Evolutionary conservation across 2,888 invertebrate genomes (phyloP).

Genomic region (Epistrophella euchroma): DNA sequence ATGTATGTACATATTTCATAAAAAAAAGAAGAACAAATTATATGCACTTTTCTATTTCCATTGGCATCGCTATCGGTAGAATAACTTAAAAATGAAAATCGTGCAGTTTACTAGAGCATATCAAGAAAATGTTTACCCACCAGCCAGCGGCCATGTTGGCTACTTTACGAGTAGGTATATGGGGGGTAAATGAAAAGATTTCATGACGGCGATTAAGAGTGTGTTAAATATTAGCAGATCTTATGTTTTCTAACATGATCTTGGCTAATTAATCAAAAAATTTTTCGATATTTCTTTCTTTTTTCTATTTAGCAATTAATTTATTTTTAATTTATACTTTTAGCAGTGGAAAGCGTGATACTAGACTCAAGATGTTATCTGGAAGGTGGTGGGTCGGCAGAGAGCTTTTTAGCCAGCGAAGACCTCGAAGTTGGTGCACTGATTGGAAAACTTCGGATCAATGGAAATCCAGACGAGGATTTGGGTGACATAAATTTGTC

Average conservation of each 20-base stretch:
- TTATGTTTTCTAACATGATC: slow-evolving; percentile 38
- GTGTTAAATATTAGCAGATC: neutral
- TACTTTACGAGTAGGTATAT: neutral
- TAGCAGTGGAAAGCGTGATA: slow-evolving; percentile 85
- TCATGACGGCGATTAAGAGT: slow-evolving; percentile 13
- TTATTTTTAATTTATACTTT: slow-evolving; percentile 72
- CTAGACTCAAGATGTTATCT: slow-evolving; percentile 95
- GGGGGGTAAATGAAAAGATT: neutral
- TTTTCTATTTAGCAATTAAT: slow-evolving; percentile 16
- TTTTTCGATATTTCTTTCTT: slow-evolving; percentile 47
- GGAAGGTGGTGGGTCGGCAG: slow-evolving; percentile 95
- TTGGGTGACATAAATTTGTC: slow-evolving; percentile 91
- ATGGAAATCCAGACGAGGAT: slow-evolving; percentile 90
- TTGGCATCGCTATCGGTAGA: no score
- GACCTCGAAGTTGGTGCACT: slow-evolving; percentile 91
- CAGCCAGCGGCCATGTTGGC: slow-evolving; percentile 50
- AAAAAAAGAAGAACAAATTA: neutral
- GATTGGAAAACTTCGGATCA: slow-evolving; percentile 91
- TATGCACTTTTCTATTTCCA: neutral
- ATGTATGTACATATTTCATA: no score
- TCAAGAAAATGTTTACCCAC: slow-evolving; percentile 62
- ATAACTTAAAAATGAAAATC: slow-evolving; percentile 70
- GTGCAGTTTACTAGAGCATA: slow-evolving; percentile 82
- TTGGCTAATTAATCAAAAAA: slow-evolving; percentile 55
- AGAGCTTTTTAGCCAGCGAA: slow-evolving; percentile 95